Evolutionary conservation across 2,797 vertebrate species (phyloP).

Genomic region (Tokudaia tokunoshimensis): DNA sequence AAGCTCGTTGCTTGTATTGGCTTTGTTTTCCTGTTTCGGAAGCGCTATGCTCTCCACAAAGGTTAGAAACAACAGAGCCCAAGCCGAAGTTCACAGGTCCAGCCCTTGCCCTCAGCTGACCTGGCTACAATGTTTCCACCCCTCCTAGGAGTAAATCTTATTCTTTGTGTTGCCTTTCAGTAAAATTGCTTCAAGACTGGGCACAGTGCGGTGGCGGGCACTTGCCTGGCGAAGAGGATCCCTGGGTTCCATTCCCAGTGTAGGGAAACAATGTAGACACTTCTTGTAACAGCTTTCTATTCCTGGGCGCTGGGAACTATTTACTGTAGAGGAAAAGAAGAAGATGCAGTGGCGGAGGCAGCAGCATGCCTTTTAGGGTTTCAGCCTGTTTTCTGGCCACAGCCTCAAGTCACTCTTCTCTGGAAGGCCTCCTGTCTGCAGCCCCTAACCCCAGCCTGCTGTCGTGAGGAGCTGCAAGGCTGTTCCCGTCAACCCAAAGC

Average conservation of each 20-base stretch:
- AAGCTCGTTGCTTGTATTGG: not conserved
- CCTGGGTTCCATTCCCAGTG: too few species aligned
- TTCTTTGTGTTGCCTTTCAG: not conserved
- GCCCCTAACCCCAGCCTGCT: too few species aligned
- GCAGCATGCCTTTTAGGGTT: too few species aligned
- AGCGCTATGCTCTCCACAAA: not conserved
- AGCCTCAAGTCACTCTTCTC: not conserved
- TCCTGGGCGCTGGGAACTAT: not conserved
- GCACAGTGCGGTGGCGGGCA: not conserved
- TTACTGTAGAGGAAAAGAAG: not conserved
- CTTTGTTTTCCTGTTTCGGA: not conserved
- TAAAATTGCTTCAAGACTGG: not conserved
- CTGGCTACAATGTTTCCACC: not conserved
- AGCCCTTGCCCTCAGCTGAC: not conserved
- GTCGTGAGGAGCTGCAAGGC: not conserved
- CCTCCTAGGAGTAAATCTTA: not conserved
- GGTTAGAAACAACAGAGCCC: too few species aligned
- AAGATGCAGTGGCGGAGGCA: too few species aligned
- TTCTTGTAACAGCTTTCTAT: not conserved
- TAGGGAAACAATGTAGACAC: not conserved
- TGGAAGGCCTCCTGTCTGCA: not conserved
- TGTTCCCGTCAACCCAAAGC: not conserved
- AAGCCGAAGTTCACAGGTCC: not conserved
- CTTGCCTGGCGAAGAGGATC: not conserved
- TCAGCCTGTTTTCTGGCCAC: not conserved